Percentiles rank a stretch among this genome's conserved stretches.
These are phyloP conservation scores for Furcifer pardalis DNA, from an alignment of 2,797 vertebrate genomes.

Conservation along the genomic window DNA sequence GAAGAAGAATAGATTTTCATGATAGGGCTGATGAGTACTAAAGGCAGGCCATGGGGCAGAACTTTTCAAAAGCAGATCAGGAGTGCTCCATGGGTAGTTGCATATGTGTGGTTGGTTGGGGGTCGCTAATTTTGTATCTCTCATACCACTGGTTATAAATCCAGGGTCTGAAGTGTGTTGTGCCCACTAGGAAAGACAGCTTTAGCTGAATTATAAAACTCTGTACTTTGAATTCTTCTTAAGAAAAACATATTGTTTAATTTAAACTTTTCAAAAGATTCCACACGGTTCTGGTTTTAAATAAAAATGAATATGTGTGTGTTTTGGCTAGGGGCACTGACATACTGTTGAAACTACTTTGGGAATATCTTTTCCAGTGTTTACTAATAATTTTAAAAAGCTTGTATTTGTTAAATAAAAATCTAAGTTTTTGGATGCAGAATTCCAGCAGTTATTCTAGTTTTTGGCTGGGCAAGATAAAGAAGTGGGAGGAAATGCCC, in stretches of 20 bases:
- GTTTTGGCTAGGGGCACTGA: no score
- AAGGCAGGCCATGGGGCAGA: background rate
- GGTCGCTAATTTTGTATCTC: background rate
- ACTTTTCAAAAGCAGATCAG: constrained; percentile 10
- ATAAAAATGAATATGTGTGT: background rate
- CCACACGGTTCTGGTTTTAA: background rate
- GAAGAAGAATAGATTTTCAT: background rate
- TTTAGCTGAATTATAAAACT: background rate
- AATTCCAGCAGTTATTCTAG: background rate
- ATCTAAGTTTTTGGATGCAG: constrained; percentile 51
- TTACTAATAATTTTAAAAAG: constrained; percentile 32
- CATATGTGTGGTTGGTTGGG: background rate
- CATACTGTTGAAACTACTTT: constrained; percentile 28
- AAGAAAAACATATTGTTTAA: constrained; percentile 47
- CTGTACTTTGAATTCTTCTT: constrained; percentile 33
- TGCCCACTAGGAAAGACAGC: background rate
- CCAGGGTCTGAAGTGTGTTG: constrained; percentile 3
- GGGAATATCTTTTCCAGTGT: constrained; percentile 33
- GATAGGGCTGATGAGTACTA: background rate
- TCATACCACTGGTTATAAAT: background rate
- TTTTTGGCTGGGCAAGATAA: background rate
- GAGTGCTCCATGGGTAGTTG: background rate
- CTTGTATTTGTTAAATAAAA: constrained; percentile 63
- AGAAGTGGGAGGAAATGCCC: background rate
- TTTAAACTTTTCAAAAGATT: constrained; percentile 14